Percentiles rank a stretch among this genome's conserved stretches.
Conservation (phyloP, 2,797 vertebrate genomes). For the Hylomyscus alleni region DNA sequence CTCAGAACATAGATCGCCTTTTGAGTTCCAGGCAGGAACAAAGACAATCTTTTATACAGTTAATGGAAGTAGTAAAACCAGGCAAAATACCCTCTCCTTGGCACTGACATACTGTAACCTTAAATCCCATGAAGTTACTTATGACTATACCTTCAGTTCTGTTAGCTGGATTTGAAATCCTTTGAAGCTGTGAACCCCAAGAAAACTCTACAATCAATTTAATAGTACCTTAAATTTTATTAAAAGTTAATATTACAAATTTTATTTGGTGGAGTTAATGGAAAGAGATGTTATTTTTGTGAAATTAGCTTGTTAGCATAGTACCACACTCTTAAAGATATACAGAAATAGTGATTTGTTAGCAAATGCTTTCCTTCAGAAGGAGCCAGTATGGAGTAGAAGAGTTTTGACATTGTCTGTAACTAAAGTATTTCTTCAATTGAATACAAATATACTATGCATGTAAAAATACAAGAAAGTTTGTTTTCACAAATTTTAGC, state of each 20-base stretch:
- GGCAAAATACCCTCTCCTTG: background rate
- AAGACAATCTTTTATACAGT: slow-evolving; percentile 21
- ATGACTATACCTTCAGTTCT: slow-evolving; percentile 37
- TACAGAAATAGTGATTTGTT: slow-evolving; percentile 27
- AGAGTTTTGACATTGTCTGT: slow-evolving; percentile 74
- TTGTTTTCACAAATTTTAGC: slow-evolving; percentile 88
- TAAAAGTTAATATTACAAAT: slow-evolving; percentile 63
- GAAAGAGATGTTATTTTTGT: slow-evolving; percentile 20
- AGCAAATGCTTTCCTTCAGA: slow-evolving; percentile 47
- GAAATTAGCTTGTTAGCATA: slow-evolving; percentile 59
- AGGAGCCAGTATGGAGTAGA: slow-evolving; percentile 67
- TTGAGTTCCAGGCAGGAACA: background rate
- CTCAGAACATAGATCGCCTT: slow-evolving; percentile 21
- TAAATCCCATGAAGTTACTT: slow-evolving; percentile 32
- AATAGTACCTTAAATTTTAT: slow-evolving; percentile 65
- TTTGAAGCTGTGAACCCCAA: slow-evolving; percentile 3
- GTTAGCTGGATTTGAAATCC: background rate
- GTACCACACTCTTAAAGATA: background rate
- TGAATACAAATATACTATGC: slow-evolving; percentile 96
- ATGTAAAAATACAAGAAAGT: slow-evolving; percentile 96
- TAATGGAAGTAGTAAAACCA: background rate
- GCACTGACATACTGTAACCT: background rate
- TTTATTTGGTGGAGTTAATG: slow-evolving; percentile 41
- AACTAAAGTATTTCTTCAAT: slow-evolving; percentile 87
- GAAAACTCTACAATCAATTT: slow-evolving; percentile 46